A percentile compares a stretch with the other conserved stretches of the same genome.
phyloP scores from a whole-genome alignment of 2,888 invertebrate genomes.

The Mesorhabditis belari region DNA sequence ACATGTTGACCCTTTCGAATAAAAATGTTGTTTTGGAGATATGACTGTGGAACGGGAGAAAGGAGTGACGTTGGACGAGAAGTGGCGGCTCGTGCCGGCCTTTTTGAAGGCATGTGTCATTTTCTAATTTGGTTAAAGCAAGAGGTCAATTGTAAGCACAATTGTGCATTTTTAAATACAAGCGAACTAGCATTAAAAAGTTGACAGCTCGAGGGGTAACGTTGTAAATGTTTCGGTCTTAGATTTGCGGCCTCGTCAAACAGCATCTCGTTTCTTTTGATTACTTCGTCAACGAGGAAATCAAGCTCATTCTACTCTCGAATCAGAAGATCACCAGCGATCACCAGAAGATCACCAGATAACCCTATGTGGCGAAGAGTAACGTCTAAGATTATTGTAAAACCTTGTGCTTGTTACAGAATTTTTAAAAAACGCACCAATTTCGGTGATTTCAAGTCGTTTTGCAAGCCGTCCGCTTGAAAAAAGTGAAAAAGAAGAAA shows the following conservation, averaged over 20 bases:
- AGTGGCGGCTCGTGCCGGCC: constrained; percentile 89
- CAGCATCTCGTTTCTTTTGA: constrained; percentile 98
- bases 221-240: neutral
- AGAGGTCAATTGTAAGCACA: neutral
- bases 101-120: constrained; percentile 66
- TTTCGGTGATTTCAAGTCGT: too few species aligned
- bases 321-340: constrained; percentile 87
- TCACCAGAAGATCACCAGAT: too few species aligned
- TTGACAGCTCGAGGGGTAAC: neutral
- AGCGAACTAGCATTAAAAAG: neutral
- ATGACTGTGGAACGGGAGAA: constrained; percentile 1
- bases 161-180: constrained; percentile 2
- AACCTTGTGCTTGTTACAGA: too few species aligned
- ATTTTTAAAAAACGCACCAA: too few species aligned
- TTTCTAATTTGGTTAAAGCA: neutral
- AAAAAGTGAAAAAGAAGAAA: too few species aligned
- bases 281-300: constrained; percentile 89
- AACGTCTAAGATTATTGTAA: too few species aligned
- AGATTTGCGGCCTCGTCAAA: constrained; percentile 84
- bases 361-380: too few species aligned
- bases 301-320: constrained; percentile 60
- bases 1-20: too few species aligned
- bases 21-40: too few species aligned
- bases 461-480: too few species aligned
- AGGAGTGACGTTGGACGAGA: constrained; percentile 64